Percentiles rank a stretch among this genome's conserved stretches.
These are phyloP conservation scores for Salvelinus namaycush DNA, from an alignment of 2,113 vertebrate genomes.

Conservation along the genomic window DNA sequence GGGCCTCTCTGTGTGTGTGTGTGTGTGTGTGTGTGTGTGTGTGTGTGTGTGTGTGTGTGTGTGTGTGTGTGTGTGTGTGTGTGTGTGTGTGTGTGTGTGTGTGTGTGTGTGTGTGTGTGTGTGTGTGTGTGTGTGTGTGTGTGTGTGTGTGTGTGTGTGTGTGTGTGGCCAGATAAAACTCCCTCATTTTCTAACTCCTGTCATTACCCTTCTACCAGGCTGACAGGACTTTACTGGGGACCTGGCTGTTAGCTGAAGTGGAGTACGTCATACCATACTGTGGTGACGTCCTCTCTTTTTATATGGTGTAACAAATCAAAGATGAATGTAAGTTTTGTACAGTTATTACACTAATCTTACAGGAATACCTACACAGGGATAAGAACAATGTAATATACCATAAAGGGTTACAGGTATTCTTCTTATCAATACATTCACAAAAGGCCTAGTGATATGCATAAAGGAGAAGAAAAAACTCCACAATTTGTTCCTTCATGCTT, in stretches of 20 bases:
- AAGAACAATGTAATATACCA: too few species aligned
- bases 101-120: conserved; percentile 3
- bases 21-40: neutral
- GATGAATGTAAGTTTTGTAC: neutral
- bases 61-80: neutral
- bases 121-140: neutral
- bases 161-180: conserved; percentile 10
- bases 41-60: neutral
- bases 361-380: too few species aligned
- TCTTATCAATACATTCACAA: neutral
- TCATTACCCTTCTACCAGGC: conserved; percentile 32
- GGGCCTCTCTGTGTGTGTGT: neutral
- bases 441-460: conserved; percentile 28
- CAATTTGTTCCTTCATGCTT: conserved; percentile 9
- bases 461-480: conserved; percentile 15
- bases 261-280: conserved; percentile 16
- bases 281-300: neutral
- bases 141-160: neutral
- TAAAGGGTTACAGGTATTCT: neutral
- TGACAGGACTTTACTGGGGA: conserved; percentile 3
- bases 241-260: conserved; percentile 11
- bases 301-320: neutral
- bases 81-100: neutral
- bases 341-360: neutral
- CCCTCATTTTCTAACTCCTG: conserved; percentile 11